Percentiles rank a stretch among this genome's conserved stretches.
Conservation (phyloP, 1,140 invertebrate genomes). For the Drosophila bipectinata region DNA sequence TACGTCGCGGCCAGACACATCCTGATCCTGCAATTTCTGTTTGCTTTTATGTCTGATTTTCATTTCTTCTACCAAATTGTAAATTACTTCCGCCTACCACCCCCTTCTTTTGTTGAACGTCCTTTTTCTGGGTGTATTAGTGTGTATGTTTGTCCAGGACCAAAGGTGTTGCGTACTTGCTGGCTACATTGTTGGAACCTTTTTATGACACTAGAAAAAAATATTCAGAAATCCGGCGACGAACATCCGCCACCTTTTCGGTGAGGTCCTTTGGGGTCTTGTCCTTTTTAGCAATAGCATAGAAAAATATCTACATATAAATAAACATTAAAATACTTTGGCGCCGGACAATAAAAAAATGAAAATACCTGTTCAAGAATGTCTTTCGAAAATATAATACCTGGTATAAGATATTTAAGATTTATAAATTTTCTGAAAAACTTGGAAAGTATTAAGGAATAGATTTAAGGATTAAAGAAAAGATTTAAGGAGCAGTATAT, state of each 20-base stretch:
- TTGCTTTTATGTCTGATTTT: conserved; percentile 57
- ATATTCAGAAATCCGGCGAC: conserved; percentile 62
- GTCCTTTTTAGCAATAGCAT: conserved; percentile 52
- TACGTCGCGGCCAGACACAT: conserved; percentile 68
- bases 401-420: background rate
- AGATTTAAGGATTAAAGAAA: background rate
- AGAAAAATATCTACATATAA: conserved; percentile 77
- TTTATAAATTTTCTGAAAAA: background rate
- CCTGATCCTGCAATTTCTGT: conserved; percentile 53
- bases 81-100: conserved; percentile 71
- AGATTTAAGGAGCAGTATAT: background rate
- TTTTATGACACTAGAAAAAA: conserved; percentile 70
- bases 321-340: conserved; percentile 77
- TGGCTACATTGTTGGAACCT: conserved; percentile 26
- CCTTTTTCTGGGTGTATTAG: conserved; percentile 39
- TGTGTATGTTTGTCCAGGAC: conserved; percentile 12
- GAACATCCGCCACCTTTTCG: conserved; percentile 64
- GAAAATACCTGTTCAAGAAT: background rate
- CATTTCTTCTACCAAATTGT: conserved; percentile 66
- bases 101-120: conserved; percentile 71
- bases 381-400: background rate
- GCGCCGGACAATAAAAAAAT: conserved; percentile 25
- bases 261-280: conserved; percentile 43
- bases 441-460: background rate
- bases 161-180: conserved; percentile 67